These are phyloP conservation scores for Myripristis murdjan DNA, from an alignment of 2,797 vertebrate genomes.

Conservation along the genomic window DNA sequence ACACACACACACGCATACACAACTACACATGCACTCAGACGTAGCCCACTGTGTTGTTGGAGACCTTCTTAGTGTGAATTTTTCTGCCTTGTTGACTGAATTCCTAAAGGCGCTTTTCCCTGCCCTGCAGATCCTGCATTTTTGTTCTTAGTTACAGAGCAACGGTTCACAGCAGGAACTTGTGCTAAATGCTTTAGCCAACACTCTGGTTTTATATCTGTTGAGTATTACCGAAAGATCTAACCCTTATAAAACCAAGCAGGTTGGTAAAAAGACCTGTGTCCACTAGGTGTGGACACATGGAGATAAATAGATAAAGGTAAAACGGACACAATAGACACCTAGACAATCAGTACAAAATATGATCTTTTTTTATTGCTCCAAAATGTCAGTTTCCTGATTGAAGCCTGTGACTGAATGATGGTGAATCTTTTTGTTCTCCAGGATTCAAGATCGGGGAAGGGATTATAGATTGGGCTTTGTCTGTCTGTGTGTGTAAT, in stretches of 20 bases:
- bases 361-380: too few species aligned
- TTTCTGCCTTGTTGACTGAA: conserved; percentile 14
- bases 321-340: too few species aligned
- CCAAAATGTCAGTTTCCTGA: too few species aligned
- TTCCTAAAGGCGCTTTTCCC: conserved; percentile 7
- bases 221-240: not conserved
- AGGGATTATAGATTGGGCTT: too few species aligned
- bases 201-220: not conserved
- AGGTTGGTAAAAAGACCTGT: too few species aligned
- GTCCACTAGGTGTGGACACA: too few species aligned
- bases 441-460: too few species aligned
- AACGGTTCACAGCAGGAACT: conserved; percentile 1
- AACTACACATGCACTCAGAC: not conserved
- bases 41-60: not conserved
- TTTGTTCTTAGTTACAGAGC: conserved; percentile 12
- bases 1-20: conserved; percentile 7
- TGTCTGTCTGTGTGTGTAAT: too few species aligned
- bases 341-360: too few species aligned
- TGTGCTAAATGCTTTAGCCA: conserved; percentile 6
- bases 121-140: conserved; percentile 3
- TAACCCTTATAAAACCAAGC: not conserved
- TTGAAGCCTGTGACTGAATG: too few species aligned
- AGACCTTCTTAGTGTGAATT: not conserved
- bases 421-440: too few species aligned
- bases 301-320: too few species aligned